Percentiles rank a stretch among this genome's conserved stretches.
Conservation (phyloP, 2,113 vertebrate species). For the Zingel zingel region DNA sequence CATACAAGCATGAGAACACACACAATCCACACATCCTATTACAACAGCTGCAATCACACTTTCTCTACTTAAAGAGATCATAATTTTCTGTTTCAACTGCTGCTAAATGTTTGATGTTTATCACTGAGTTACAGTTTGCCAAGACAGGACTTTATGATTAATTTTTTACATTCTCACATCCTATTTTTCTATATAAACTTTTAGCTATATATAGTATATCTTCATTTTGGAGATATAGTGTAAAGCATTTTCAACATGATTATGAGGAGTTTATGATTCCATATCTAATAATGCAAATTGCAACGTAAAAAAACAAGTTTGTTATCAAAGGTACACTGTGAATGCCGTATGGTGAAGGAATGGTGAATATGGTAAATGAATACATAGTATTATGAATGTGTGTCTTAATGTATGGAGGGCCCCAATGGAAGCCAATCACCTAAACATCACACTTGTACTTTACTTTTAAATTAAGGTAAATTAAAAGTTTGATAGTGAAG, state of each 20-base stretch:
- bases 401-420: neutral
- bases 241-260: neutral
- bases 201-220: neutral
- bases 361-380: neutral
- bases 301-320: neutral
- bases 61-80: neutral
- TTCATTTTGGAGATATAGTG: neutral
- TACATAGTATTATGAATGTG: neutral
- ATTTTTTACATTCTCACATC: neutral
- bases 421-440: too few relatives aligned
- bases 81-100: conserved; percentile 2
- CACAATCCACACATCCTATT: conserved; percentile 5
- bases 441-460: neutral
- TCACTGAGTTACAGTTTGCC: conserved; percentile 2
- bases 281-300: neutral
- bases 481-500: too few relatives aligned
- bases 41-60: neutral
- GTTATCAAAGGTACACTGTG: neutral
- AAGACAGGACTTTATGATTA: conserved; percentile 5
- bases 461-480: too few relatives aligned
- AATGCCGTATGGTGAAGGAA: neutral
- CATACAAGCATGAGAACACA: neutral
- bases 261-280: neutral
- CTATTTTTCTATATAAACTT: neutral
- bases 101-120: conserved; percentile 31